Evolutionary conservation across 2,888 invertebrate species (phyloP).

Genomic region (Cylindroiulus punctatus): DNA sequence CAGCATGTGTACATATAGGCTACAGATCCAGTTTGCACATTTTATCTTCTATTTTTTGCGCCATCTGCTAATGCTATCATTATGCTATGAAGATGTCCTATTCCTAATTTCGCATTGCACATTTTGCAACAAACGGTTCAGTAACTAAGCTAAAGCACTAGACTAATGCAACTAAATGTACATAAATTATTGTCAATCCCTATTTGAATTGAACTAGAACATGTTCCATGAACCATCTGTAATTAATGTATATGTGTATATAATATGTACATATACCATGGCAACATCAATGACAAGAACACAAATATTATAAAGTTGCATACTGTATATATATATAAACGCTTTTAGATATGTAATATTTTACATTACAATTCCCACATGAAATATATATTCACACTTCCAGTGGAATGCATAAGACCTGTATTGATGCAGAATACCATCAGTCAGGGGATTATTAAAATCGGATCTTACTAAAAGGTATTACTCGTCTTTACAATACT

Average conservation of each 20-base stretch:
- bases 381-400: not conserved
- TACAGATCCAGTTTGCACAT: not conserved
- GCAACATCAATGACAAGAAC: not conserved
- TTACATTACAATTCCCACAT: not conserved
- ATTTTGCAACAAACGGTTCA: not conserved
- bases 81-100: not conserved
- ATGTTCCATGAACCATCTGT: conserved; percentile 18
- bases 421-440: too few relatives aligned
- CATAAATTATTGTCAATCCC: not conserved
- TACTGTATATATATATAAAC: not conserved
- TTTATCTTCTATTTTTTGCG: not conserved
- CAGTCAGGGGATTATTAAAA: too few relatives aligned
- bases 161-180: not conserved
- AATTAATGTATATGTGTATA: not conserved
- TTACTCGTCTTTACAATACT: too few relatives aligned
- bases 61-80: not conserved
- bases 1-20: not conserved
- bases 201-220: not conserved
- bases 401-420: not conserved
- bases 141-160: not conserved
- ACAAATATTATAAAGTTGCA: not conserved
- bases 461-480: too few relatives aligned
- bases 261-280: conserved; percentile 14
- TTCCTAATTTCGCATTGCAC: not conserved
- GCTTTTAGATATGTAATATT: not conserved